phyloP scores from a whole-genome alignment of 1,140 invertebrate genomes.

The Achroia grisella region DNA sequence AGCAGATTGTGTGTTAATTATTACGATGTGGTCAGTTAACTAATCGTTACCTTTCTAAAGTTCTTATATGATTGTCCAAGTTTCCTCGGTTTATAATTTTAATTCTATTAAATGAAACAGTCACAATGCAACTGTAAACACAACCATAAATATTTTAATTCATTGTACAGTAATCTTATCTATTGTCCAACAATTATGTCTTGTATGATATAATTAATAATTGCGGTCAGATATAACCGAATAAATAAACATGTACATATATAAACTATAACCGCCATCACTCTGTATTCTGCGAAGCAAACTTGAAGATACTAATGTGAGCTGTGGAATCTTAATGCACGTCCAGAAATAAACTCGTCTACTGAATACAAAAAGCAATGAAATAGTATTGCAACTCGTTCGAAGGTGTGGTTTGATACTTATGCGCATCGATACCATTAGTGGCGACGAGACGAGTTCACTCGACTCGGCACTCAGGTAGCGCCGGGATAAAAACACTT shows the following conservation, averaged over 20 bases:
- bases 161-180: slow-evolving; percentile 27
- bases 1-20: too few relatives aligned
- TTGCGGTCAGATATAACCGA: slow-evolving; percentile 1
- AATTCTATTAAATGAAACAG: too few relatives aligned
- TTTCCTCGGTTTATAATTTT: too few relatives aligned
- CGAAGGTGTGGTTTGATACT: slow-evolving; percentile 28
- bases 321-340: too few relatives aligned
- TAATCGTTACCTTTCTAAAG: too few relatives aligned
- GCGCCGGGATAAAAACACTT: slow-evolving; percentile 68
- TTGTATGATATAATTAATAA: slow-evolving; percentile 18
- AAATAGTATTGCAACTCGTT: slow-evolving; percentile 16
- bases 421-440: slow-evolving; percentile 29
- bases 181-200: slow-evolving; percentile 13
- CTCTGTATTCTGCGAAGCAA: not conserved
- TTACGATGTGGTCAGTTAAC: too few relatives aligned
- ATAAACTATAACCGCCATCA: not conserved
- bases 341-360: not conserved
- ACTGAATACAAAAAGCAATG: slow-evolving; percentile 14
- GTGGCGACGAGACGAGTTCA: slow-evolving; percentile 30
- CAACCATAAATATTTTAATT: slow-evolving; percentile 32
- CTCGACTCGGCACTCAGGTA: slow-evolving; percentile 47
- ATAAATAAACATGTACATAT: too few relatives aligned
- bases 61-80: too few relatives aligned
- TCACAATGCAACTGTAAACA: slow-evolving; percentile 17
- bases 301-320: not conserved